Conservation (phyloP, 2,888 invertebrate species). For the Melolontha melolontha region DNA sequence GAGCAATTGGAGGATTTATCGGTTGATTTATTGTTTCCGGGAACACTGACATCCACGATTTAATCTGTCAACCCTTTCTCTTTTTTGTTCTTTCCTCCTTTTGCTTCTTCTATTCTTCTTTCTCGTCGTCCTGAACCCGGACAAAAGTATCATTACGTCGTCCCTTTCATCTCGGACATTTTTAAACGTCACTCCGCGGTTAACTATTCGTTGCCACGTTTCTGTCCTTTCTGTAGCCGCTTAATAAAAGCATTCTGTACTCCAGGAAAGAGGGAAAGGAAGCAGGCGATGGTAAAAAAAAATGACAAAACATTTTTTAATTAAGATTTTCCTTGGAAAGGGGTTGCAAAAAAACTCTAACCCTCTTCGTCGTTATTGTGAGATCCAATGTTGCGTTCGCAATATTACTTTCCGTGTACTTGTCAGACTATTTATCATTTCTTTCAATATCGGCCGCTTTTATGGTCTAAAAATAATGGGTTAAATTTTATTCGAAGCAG, state of each 20-base stretch:
- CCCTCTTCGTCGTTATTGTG: slow-evolving; percentile 21
- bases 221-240: slow-evolving; percentile 23
- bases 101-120: neutral
- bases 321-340: slow-evolving; percentile 28
- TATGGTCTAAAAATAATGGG: slow-evolving; percentile 1
- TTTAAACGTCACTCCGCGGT: slow-evolving; percentile 39
- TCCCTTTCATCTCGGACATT: slow-evolving; percentile 7
- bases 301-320: slow-evolving; percentile 39
- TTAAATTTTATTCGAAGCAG: neutral
- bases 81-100: slow-evolving; percentile 37
- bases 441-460: slow-evolving; percentile 26
- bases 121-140: neutral
- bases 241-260: slow-evolving; percentile 35
- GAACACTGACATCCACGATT: slow-evolving; percentile 54
- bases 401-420: slow-evolving; percentile 35
- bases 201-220: slow-evolving; percentile 32
- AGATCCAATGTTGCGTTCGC: slow-evolving; percentile 14
- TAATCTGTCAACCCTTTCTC: slow-evolving; percentile 51
- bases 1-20: slow-evolving; percentile 49
- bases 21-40: slow-evolving; percentile 55
- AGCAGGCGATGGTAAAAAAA: slow-evolving; percentile 6
- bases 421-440: slow-evolving; percentile 38
- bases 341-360: slow-evolving; percentile 6
- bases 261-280: slow-evolving; percentile 6
- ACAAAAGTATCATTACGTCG: slow-evolving; percentile 16